Evolutionary conservation across 2,797 vertebrate species (phyloP).

Genomic region (Rhabdomys pumilio): DNA sequence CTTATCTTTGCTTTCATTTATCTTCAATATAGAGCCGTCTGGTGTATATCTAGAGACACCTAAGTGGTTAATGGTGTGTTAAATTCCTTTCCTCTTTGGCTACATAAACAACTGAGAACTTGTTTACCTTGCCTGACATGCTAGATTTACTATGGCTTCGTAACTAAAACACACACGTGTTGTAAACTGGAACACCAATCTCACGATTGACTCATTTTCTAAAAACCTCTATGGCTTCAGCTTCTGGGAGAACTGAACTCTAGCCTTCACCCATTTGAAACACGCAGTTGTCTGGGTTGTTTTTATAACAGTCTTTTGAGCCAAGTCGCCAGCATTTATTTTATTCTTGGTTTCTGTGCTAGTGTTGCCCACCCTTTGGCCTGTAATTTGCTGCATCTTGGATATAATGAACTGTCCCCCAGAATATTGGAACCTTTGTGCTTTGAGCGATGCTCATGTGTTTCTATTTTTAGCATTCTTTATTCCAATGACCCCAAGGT

Average conservation of each 20-base stretch:
- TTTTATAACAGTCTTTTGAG: conserved; percentile 59
- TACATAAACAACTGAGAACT: conserved; percentile 87
- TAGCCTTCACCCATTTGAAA: conserved; percentile 80
- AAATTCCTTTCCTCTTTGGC: conserved; percentile 91
- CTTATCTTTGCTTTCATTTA: conserved; percentile 88
- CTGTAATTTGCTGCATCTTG: conserved; percentile 21
- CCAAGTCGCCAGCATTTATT: conserved; percentile 46
- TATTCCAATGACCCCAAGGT: neutral
- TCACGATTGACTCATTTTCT: conserved; percentile 88
- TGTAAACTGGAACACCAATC: conserved; percentile 90
- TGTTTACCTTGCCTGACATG: conserved; percentile 90
- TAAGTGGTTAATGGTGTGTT: conserved; percentile 91
- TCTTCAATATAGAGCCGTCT: conserved; percentile 85
- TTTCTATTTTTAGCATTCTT: conserved; percentile 19
- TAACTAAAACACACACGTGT: conserved; percentile 91
- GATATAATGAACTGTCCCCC: conserved; percentile 16
- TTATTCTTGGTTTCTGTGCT: conserved; percentile 64
- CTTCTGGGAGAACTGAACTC: conserved; percentile 83
- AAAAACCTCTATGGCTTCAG: conserved; percentile 86
- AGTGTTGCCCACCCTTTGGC: neutral
- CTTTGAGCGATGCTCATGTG: neutral
- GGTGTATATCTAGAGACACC: conserved; percentile 90
- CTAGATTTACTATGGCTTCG: conserved; percentile 90
- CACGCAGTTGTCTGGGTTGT: conserved; percentile 53
- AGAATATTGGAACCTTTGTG: neutral